phyloP scores from a whole-genome alignment of 53 echinoderm and acorn worm species.

The Echinarachnius parma region DNA sequence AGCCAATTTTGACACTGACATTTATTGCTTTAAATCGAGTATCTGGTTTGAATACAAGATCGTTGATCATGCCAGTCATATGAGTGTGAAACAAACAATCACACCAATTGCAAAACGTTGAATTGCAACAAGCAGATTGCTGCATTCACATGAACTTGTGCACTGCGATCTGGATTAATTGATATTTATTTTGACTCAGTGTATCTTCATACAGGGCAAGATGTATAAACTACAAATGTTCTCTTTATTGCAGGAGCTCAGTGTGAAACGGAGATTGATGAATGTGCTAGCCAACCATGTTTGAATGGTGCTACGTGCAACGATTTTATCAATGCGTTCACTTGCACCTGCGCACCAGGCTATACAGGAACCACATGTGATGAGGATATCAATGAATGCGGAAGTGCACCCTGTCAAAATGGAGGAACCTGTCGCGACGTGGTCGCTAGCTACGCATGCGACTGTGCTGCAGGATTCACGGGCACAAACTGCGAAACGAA shows the following conservation, averaged over 20 bases:
- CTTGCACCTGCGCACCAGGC: conserved; percentile 65
- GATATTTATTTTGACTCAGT: no score
- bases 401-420: conserved; percentile 71
- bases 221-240: no score
- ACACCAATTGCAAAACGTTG: no score
- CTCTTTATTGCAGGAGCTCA: conserved; percentile 66
- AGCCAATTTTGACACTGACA: no score
- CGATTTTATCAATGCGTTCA: conserved; percentile 55
- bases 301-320: conserved; percentile 67
- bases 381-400: conserved; percentile 70
- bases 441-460: conserved; percentile 58
- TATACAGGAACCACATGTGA: conserved; percentile 72
- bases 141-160: no score
- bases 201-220: no score
- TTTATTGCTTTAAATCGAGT: no score
- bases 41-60: no score
- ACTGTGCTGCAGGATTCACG: conserved; percentile 57
- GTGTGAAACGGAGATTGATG: conserved; percentile 73
- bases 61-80: no score
- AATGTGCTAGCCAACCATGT: conserved; percentile 70
- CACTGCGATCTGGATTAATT: no score
- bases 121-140: no score
- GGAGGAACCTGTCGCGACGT: conserved; percentile 61
- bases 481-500: conserved; percentile 73
- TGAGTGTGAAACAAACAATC: no score